phyloP scores from a whole-genome alignment of 2,888 invertebrate species.

The Galeruca laticollis region DNA sequence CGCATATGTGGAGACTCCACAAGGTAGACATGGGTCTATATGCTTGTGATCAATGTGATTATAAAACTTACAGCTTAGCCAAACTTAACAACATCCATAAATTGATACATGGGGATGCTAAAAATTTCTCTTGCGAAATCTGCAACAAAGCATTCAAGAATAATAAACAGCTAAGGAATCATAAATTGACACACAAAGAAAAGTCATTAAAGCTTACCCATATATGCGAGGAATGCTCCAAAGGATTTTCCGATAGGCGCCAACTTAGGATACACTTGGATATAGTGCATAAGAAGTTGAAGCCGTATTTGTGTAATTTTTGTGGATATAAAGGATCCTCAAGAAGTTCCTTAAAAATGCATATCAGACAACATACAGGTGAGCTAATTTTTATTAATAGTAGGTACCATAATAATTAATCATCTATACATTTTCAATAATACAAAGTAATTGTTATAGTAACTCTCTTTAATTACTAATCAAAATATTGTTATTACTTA shows the following conservation, averaged over 20 bases:
- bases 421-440: too few species aligned
- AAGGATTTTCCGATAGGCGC: slow-evolving; percentile 70
- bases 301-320: slow-evolving; percentile 75
- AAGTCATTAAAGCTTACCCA: slow-evolving; percentile 54
- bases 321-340: slow-evolving; percentile 78
- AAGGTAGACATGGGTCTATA: slow-evolving; percentile 84
- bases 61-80: slow-evolving; percentile 78
- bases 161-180: slow-evolving; percentile 82
- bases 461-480: too few species aligned
- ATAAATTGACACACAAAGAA: slow-evolving; percentile 74
- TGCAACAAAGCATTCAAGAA: slow-evolving; percentile 87
- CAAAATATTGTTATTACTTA: too few species aligned
- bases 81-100: slow-evolving; percentile 80
- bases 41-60: slow-evolving; percentile 80
- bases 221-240: slow-evolving; percentile 73
- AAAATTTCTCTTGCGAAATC: slow-evolving; percentile 69
- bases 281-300: slow-evolving; percentile 76
- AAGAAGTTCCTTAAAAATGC: slow-evolving; percentile 75
- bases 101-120: slow-evolving; percentile 78
- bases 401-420: background rate
- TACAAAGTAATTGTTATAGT: too few species aligned
- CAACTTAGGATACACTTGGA: slow-evolving; percentile 71
- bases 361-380: slow-evolving; percentile 80
- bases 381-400: slow-evolving; percentile 47
- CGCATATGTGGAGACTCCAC: slow-evolving; percentile 85